A percentile compares a stretch with the other conserved stretches of the same genome.
Conservation (phyloP, 2,888 invertebrate species). For the Pachydiplax longipennis region DNA sequence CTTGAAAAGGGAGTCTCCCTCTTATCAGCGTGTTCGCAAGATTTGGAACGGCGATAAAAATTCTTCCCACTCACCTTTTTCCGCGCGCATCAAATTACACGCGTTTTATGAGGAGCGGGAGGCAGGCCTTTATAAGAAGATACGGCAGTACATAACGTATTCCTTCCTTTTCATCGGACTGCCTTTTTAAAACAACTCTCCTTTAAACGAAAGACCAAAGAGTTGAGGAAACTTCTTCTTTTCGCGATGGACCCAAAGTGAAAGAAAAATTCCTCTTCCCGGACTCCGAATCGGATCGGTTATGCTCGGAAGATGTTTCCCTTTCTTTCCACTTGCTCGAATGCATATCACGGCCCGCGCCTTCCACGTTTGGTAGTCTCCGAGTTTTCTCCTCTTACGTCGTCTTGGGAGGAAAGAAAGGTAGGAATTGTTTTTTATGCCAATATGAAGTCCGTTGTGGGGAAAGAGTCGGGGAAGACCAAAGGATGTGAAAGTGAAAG, state of each 20-base stretch:
- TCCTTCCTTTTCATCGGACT: background rate
- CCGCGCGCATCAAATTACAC: conserved; percentile 35
- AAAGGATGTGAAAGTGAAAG: background rate
- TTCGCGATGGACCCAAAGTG: background rate
- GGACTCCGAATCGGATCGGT: background rate
- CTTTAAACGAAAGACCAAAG: background rate
- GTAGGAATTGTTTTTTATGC: background rate
- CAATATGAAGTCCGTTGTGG: background rate
- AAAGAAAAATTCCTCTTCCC: background rate
- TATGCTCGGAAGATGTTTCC: background rate
- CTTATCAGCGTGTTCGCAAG: conserved; percentile 38
- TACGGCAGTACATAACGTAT: background rate
- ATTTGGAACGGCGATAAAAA: conserved; percentile 43
- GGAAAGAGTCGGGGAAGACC: background rate
- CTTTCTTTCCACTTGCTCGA: background rate
- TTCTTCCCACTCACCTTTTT: conserved; percentile 33
- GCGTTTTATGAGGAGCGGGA: conserved; percentile 5
- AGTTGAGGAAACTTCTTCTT: background rate
- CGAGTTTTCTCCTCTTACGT: background rate
- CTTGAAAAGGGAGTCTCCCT: conserved; percentile 19
- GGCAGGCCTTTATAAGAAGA: background rate
- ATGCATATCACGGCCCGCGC: background rate
- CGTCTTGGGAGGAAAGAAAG: background rate
- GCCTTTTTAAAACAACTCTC: background rate
- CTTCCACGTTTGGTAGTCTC: background rate